Evolutionary conservation across 2,888 invertebrate genomes (phyloP), one percentile per base, ranked within the genome.

Genomic region (Pachymerium ferrugineum): DNA sequence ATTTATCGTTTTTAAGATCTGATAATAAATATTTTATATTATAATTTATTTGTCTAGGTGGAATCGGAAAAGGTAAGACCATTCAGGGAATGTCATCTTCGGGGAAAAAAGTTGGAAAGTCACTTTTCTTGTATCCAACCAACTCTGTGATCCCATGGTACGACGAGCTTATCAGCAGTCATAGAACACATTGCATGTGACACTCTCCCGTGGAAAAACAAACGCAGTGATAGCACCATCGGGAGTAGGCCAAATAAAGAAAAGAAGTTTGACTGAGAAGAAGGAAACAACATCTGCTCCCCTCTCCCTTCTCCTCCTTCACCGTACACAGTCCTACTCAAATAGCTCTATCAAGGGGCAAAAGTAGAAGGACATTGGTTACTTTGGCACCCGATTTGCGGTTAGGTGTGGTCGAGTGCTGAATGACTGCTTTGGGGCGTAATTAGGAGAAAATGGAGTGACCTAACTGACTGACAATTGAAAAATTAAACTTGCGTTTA

Each of bases 381-480:
- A 62, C 28, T 62, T 62, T 62, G 28, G 62, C 1, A 28, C 62
- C 25, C 62, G 62, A 62, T 62, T 62, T 62, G 62, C 62, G 62
- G 62, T 62, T 62, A 62, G 62, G 62, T 62, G 62, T 62, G 62
- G 62, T 62, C 62, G 62, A 62, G 25, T 3, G 28, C 28, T 62
- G 62, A 62, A 62, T 28, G 25, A 62, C 62, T 62, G 28, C 62
- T 62, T 62, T 62, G 62, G 62, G 62, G 62, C 62, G 28, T 62
- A 62, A 62, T 62, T 62, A 62, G 62, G 25, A 28, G 62, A 62
- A n/a, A 25, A 62, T 62, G 28, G 62, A 62, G 25, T 62, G 28
- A n/a, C 62, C 28, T 22, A 62, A 25, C 62, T 28, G 28, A 62
- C 62, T 62, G 25, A 62, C 62, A 28, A 62, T 62, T 62, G 28